Conservation (phyloP, 2,888 invertebrate genomes). For the Tetragnatha montana region DNA sequence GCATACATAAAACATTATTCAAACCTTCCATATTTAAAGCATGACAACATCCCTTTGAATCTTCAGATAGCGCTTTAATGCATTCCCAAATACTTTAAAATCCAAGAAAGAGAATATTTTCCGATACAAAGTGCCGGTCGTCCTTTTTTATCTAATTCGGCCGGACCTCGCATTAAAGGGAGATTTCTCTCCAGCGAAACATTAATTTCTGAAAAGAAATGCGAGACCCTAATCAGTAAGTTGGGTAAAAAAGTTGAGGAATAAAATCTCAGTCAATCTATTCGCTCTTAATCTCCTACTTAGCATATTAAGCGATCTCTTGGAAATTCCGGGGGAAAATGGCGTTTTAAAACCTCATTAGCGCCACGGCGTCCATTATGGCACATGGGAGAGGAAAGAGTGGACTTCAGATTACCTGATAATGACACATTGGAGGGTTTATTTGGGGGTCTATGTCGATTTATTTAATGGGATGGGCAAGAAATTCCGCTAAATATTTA, state of each 20-base stretch:
- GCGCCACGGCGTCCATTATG: not conserved
- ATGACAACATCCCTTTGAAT: not conserved
- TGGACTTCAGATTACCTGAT: no score
- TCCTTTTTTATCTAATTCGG: not conserved
- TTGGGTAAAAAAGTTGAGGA: slow-evolving; percentile 21
- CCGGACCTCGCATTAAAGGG: not conserved
- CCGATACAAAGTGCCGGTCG: not conserved
- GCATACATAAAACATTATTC: slow-evolving; percentile 1
- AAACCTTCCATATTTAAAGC: not conserved
- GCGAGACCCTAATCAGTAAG: slow-evolving; percentile 27
- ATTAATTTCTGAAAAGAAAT: slow-evolving; percentile 30
- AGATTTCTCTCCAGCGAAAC: slow-evolving; percentile 23
- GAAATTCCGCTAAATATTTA: no score
- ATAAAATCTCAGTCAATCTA: slow-evolving; percentile 56
- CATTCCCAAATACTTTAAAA: not conserved
- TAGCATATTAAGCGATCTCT: slow-evolving; percentile 62
- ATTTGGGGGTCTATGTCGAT: no score
- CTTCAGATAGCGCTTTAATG: not conserved
- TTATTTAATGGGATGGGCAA: no score
- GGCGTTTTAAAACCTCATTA: slow-evolving; percentile 66
- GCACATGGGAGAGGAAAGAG: no score
- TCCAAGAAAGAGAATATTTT: not conserved
- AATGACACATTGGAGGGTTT: no score
- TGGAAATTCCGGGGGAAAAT: slow-evolving; percentile 58
- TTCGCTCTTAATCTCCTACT: slow-evolving; percentile 61